Conservation (phyloP, 2,113 vertebrate genomes). For the Mastomys coucha region DNA sequence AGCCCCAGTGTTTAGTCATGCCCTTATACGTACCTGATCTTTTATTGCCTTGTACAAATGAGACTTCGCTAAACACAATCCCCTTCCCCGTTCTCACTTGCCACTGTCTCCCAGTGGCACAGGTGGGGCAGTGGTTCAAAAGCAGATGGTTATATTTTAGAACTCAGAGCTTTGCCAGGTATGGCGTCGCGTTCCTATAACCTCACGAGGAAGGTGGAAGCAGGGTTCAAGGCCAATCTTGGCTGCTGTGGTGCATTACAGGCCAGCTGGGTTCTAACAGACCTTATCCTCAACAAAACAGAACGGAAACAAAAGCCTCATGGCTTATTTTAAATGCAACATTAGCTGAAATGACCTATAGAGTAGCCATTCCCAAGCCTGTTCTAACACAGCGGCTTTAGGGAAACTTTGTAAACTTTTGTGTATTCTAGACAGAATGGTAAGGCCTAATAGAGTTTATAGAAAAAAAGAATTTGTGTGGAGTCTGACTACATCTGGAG, state of each 20-base stretch:
- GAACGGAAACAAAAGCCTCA: background rate
- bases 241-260: background rate
- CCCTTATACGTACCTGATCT: background rate
- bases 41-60: background rate
- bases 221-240: background rate
- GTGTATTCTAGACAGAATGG: background rate
- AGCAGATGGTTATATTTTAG: background rate
- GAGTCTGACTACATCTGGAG: background rate
- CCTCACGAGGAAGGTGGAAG: background rate
- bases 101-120: fast-evolving
- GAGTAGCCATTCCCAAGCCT: background rate
- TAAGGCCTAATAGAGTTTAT: background rate
- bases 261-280: background rate
- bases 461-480: background rate
- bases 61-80: background rate
- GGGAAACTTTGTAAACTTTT: background rate
- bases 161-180: background rate
- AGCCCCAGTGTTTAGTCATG: background rate
- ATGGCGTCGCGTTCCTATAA: background rate
- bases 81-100: background rate
- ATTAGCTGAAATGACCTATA: background rate
- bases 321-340: background rate
- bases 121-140: background rate
- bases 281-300: background rate
- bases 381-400: background rate